Evolutionary conservation across 2,113 vertebrate genomes (phyloP).

Genomic region (Alligator mississippiensis): DNA sequence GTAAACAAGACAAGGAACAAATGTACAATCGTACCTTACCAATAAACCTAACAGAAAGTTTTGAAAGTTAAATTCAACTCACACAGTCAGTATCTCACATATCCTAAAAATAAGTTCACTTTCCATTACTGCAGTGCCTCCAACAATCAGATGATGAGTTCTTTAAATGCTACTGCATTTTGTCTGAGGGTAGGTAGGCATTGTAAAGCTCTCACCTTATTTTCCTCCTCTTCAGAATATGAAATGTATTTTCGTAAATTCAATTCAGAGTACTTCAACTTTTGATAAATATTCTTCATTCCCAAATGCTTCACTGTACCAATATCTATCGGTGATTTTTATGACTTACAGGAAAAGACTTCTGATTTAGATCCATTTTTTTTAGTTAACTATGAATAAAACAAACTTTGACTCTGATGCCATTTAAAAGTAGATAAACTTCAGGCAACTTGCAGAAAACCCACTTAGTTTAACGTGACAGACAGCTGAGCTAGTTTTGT

Average conservation of each 20-base stretch:
- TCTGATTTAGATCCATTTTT: constrained; percentile 40
- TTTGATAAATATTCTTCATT: constrained; percentile 7
- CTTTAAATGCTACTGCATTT: constrained; percentile 5
- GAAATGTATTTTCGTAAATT: constrained; percentile 18
- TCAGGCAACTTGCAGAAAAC: background rate
- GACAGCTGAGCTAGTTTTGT: background rate
- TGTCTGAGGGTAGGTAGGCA: background rate
- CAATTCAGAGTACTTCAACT: background rate
- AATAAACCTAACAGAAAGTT: background rate
- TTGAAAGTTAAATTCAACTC: constrained; percentile 19
- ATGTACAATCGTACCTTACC: background rate
- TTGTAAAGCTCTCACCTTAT: background rate
- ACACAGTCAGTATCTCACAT: background rate
- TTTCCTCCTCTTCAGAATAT: background rate
- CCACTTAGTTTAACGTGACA: background rate
- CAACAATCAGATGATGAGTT: background rate
- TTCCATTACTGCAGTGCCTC: background rate
- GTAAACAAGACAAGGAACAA: constrained; percentile 6
- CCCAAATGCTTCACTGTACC: background rate
- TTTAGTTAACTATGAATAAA: background rate
- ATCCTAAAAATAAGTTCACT: background rate
- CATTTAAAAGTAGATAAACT: constrained; percentile 38
- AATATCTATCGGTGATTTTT: constrained; percentile 2
- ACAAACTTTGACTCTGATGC: background rate
- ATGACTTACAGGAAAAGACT: background rate